These are phyloP conservation scores for Perizoma flavofasciatum DNA, from an alignment of 2,888 invertebrate genomes.

Conservation along the genomic window DNA sequence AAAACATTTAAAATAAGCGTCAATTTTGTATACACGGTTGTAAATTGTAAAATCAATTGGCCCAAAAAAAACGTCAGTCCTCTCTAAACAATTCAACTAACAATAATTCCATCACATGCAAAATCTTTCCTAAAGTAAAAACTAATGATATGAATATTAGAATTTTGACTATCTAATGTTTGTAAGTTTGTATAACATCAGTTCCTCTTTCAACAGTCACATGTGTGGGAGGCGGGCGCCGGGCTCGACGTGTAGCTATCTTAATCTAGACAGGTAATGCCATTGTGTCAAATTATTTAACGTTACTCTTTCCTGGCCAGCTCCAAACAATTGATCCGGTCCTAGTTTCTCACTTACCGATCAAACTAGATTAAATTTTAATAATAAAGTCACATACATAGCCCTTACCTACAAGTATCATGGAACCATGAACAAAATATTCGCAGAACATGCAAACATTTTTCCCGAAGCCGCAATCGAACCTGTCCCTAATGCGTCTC, in stretches of 20 bases:
- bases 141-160: constrained; percentile 82
- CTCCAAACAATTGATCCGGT: no score
- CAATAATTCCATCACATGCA: constrained; percentile 58
- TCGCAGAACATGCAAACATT: no score
- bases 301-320: no score
- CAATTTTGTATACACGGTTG: constrained; percentile 43
- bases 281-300: constrained; percentile 50
- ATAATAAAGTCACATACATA: no score
- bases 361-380: no score
- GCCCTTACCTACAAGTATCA: no score
- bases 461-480: no score
- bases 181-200: constrained; percentile 58
- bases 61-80: constrained; percentile 69
- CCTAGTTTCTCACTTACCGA: no score
- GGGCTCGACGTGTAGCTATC: constrained; percentile 50
- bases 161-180: constrained; percentile 81
- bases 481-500: no score
- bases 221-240: constrained; percentile 47
- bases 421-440: no score
- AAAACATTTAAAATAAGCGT: constrained; percentile 54
- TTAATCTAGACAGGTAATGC: constrained; percentile 52
- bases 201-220: constrained; percentile 48
- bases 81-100: constrained; percentile 63
- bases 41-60: constrained; percentile 68
- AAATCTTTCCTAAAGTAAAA: constrained; percentile 79